phyloP scores from a whole-genome alignment of 2,113 vertebrate species.

The Clupea harengus region DNA sequence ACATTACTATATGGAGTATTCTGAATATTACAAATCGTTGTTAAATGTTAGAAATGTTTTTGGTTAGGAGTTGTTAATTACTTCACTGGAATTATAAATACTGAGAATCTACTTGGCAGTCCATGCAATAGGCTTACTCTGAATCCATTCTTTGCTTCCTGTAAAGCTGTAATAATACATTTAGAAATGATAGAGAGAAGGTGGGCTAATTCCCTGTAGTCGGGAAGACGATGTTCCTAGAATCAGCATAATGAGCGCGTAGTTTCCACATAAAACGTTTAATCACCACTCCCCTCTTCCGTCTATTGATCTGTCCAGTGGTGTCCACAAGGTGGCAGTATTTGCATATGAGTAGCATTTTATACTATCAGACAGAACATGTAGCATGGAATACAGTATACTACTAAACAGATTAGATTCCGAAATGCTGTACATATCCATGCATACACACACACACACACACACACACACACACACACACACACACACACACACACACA shows the following conservation, averaged over 20 bases:
- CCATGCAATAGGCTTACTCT: not conserved
- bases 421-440: too few relatives aligned
- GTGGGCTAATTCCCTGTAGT: too few relatives aligned
- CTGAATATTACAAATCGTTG: too few relatives aligned
- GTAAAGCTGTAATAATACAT: not conserved
- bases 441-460: not conserved
- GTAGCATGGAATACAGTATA: too few relatives aligned
- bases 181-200: not conserved
- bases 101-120: not conserved
- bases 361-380: not conserved
- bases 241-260: not conserved
- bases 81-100: not conserved
- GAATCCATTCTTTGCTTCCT: not conserved
- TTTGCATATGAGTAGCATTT: not conserved
- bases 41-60: too few relatives aligned
- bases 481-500: conserved; percentile 7
- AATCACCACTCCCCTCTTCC: too few relatives aligned
- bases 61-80: not conserved
- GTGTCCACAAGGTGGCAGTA: not conserved
- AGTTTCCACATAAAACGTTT: too few relatives aligned
- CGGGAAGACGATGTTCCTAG: not conserved
- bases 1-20: too few relatives aligned
- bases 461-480: conserved; percentile 5
- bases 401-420: too few relatives aligned
- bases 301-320: not conserved